Base-by-base conservation (phyloP, 2,888 invertebrate genomes). In the Callinectes sapidus region DNA sequence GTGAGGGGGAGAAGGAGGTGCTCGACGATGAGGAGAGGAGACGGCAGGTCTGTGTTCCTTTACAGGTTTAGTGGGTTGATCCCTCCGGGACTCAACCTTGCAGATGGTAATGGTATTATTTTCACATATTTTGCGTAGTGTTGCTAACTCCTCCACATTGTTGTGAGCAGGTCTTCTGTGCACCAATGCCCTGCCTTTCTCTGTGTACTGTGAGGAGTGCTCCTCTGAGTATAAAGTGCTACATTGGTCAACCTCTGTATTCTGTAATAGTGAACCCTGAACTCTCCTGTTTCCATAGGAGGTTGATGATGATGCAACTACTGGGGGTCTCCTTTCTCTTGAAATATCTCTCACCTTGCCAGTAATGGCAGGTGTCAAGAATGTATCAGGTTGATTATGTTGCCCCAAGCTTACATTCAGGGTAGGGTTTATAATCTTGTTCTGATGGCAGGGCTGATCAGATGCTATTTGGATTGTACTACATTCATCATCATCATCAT, bases 61-160 rank as follows among this genome's bases (percentile, higher is more conserved):
- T 71, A n/a, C 87, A 8, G 91, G 28, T 66, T 86, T 86, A 23
- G 71, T 66, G 23, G 91, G 28, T 39, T 91, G 91, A 0, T 87
- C 87, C 48, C 61, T 91, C 42, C 71, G 66, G n/a, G 87, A 39
- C 32, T 91, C 91, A 23, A 87, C 77, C 23, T 91, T 91, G 54
- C 91, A 91, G 8, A 91, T 87, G 32, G 91, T 91, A 32, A 91
- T 87, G 2, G 91, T 91, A 18, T 91, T 91, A 48, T 87, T 91
- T 32, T 91, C 87, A 71, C 87, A 87, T 61, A 91, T 91, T 28
- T 71, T 86, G 14, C 87, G 87, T 1, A 91, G 71, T 23, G 87
- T 91, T 54, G 91, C 91, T 48, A 91, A 42, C 35, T 91, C 87
- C 81, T 81, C 81, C 81, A 81, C 10, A 32, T 35, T 81, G 32